Conservation (phyloP, 2,888 invertebrate species). For the Tinea semifulvella region DNA sequence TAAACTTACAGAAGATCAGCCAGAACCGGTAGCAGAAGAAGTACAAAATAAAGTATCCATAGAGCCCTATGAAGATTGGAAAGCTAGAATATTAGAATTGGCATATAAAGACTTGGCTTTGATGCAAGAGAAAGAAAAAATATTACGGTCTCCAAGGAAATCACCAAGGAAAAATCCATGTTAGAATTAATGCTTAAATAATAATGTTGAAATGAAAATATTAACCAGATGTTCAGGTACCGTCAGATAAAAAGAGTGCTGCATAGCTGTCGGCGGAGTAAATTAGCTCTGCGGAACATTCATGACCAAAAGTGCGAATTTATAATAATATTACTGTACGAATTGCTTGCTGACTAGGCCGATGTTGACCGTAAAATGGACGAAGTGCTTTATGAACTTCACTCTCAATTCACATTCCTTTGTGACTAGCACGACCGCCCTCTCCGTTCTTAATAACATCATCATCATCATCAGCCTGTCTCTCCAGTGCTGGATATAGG, state of each 20-base stretch:
- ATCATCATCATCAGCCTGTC: too few relatives aligned
- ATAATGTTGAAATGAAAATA: not conserved
- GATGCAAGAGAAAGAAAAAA: not conserved
- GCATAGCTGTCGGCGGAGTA: too few relatives aligned
- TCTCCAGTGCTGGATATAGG: too few relatives aligned
- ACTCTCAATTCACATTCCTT: too few relatives aligned
- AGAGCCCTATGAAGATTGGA: constrained; percentile 72
- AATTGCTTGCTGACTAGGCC: too few relatives aligned
- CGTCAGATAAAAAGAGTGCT: not conserved
- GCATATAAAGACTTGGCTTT: constrained; percentile 42
- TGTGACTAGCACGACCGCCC: too few relatives aligned
- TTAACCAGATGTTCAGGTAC: not conserved
- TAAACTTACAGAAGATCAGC: constrained; percentile 27
- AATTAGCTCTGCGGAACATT: too few relatives aligned
- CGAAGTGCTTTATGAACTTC: too few relatives aligned
- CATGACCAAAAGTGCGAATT: too few relatives aligned
- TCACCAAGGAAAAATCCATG: not conserved
- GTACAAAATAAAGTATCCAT: constrained; percentile 22
- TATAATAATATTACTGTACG: too few relatives aligned
- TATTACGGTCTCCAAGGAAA: not conserved
- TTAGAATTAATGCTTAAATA: not conserved
- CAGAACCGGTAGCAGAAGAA: constrained; percentile 25
- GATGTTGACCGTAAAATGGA: too few relatives aligned
- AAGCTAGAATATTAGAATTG: constrained; percentile 59
- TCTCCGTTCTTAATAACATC: too few relatives aligned